Evolutionary conservation across 2,113 vertebrate species (phyloP).

Genomic region (Saimiri boliviensis): DNA sequence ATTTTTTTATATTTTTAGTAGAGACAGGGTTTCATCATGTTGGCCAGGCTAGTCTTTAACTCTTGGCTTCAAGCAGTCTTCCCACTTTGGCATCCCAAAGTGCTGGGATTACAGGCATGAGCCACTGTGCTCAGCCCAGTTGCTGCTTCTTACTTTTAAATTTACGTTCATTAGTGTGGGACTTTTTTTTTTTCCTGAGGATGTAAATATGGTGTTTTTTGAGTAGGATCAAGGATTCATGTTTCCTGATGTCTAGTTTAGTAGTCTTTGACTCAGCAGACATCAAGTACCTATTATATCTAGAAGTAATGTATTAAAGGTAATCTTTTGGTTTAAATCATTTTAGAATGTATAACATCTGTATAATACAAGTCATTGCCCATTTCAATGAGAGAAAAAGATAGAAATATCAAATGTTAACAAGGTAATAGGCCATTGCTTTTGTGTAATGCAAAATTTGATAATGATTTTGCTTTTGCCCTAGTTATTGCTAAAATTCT

Average conservation of each 20-base stretch:
- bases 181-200: too few species aligned
- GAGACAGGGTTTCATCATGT: too few species aligned
- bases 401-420: slow-evolving; percentile 38
- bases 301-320: background rate
- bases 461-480: slow-evolving; percentile 8
- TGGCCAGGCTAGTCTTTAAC: too few species aligned
- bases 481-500: slow-evolving; percentile 24
- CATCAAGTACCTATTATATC: background rate
- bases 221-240: background rate
- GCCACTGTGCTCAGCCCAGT: too few species aligned
- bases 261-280: background rate
- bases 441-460: slow-evolving; percentile 3
- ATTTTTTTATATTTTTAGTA: too few species aligned
- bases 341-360: background rate
- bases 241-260: background rate
- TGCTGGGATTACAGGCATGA: too few species aligned
- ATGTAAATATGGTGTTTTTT: too few species aligned
- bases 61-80: too few species aligned
- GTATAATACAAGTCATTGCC: background rate
- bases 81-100: too few species aligned
- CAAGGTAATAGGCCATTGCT: background rate
- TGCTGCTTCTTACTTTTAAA: too few species aligned
- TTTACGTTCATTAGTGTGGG: too few species aligned
- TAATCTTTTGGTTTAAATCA: slow-evolving; percentile 35
- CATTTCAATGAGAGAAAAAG: background rate